These are phyloP conservation scores for Hymenochirus boettgeri DNA, from an alignment of 2,113 vertebrate species.

Conservation along the genomic window DNA sequence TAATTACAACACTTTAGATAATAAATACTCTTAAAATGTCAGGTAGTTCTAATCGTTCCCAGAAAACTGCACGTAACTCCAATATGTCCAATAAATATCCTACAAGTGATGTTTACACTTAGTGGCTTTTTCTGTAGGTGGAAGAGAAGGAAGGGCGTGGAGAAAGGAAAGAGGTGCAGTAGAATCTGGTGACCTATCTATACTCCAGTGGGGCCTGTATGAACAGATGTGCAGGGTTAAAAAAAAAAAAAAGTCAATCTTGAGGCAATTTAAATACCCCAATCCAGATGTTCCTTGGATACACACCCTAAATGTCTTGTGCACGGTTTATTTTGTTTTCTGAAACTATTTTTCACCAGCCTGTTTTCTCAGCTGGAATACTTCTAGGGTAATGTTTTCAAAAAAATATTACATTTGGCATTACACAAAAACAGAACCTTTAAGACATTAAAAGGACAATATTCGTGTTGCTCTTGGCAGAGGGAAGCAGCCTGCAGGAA, in stretches of 20 bases:
- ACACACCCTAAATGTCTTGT: slow-evolving; percentile 74
- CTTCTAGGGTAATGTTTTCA: slow-evolving; percentile 77
- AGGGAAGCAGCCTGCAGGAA: slow-evolving; percentile 61
- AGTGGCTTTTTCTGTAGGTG: slow-evolving; percentile 58
- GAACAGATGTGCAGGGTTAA: slow-evolving; percentile 69
- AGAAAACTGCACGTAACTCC: not conserved
- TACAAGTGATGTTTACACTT: slow-evolving; percentile 47
- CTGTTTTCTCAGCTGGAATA: slow-evolving; percentile 84
- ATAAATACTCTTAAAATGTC: slow-evolving; percentile 7
- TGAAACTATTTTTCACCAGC: slow-evolving; percentile 79
- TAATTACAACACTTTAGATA: not conserved
- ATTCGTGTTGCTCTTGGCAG: slow-evolving; percentile 73
- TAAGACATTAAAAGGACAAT: slow-evolving; percentile 76
- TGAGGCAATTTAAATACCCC: slow-evolving; percentile 64
- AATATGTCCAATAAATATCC: slow-evolving; percentile 39
- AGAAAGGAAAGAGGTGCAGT: slow-evolving; percentile 53
- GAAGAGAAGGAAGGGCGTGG: slow-evolving; percentile 47
- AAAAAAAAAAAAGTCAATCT: slow-evolving; percentile 24
- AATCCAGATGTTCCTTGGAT: slow-evolving; percentile 75
- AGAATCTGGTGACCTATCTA: slow-evolving; percentile 65
- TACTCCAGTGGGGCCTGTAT: slow-evolving; percentile 68
- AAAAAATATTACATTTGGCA: slow-evolving; percentile 83
- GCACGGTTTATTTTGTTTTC: slow-evolving; percentile 79
- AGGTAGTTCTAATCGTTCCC: not conserved
- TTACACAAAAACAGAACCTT: slow-evolving; percentile 72